Evolutionary conservation across 2,797 vertebrate genomes (phyloP).

Genomic region (Amblyraja radiata): DNA sequence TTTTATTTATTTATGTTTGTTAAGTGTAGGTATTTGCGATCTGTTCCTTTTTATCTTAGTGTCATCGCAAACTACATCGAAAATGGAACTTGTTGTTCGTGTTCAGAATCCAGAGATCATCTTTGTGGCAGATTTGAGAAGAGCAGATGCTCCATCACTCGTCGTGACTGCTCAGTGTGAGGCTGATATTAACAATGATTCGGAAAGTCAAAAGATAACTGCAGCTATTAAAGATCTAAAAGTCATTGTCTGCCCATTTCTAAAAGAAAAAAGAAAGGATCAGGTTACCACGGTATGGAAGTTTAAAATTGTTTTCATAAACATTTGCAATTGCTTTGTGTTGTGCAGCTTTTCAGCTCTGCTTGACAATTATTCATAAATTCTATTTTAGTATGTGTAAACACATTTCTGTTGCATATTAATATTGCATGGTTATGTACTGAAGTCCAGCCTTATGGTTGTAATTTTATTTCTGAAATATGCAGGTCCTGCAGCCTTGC

Average conservation of each 20-base stretch:
- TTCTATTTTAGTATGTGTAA: conserved; percentile 1
- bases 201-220: conserved; percentile 66
- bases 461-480: not conserved
- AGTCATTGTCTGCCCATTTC: conserved; percentile 84
- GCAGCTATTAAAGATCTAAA: conserved; percentile 79
- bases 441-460: not conserved
- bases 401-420: not conserved
- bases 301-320: conserved; percentile 45
- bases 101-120: conserved; percentile 91
- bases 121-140: conserved; percentile 94
- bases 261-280: conserved; percentile 70
- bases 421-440: not conserved
- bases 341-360: not conserved
- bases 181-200: conserved; percentile 65
- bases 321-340: not conserved
- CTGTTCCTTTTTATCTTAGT: conserved; percentile 47
- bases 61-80: conserved; percentile 57
- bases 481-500: conserved; percentile 79
- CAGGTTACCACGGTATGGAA: conserved; percentile 70
- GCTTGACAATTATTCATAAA: conserved; percentile 21
- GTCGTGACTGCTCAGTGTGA: conserved; percentile 88
- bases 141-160: conserved; percentile 78
- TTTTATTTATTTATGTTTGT: not conserved
- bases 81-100: conserved; percentile 73
- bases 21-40: not conserved